These are phyloP conservation scores for Loripinus fragilis DNA, from an alignment of 2,888 invertebrate genomes.

Conservation along the genomic window DNA sequence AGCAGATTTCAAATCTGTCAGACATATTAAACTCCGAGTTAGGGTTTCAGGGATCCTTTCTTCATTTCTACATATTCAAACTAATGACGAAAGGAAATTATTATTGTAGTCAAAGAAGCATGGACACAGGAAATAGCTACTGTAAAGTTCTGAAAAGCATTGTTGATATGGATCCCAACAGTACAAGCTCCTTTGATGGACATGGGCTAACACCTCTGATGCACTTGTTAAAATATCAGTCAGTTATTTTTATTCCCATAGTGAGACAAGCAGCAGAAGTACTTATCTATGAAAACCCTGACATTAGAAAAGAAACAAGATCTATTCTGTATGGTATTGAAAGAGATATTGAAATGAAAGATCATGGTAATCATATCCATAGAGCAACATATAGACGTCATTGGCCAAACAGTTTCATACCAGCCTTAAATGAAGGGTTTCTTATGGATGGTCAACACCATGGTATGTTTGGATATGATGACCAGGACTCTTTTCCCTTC, in stretches of 20 bases:
- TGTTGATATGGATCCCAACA: no score
- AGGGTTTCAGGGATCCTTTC: not conserved
- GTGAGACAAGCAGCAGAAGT: not conserved
- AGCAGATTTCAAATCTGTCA: not conserved
- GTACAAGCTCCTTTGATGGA: no score
- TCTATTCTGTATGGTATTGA: not conserved
- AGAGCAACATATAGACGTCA: no score
- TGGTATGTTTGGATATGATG: not conserved
- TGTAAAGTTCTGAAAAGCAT: no score
- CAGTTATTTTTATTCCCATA: not conserved
- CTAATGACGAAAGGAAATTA: no score
- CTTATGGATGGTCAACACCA: not conserved
- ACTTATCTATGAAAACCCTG: constrained; percentile 2
- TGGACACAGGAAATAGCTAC: no score
- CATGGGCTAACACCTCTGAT: not conserved
- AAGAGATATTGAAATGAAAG: not conserved
- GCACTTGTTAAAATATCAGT: not conserved
- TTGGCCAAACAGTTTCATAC: not conserved
- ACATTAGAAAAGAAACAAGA: not conserved
- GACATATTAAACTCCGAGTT: not conserved
- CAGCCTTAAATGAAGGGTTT: not conserved
- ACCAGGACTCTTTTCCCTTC: not conserved
- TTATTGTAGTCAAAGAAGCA: no score
- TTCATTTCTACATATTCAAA: not conserved
- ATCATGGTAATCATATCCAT: no score